phyloP scores from a whole-genome alignment of 2,888 invertebrate genomes.

The Globia sparganii region DNA sequence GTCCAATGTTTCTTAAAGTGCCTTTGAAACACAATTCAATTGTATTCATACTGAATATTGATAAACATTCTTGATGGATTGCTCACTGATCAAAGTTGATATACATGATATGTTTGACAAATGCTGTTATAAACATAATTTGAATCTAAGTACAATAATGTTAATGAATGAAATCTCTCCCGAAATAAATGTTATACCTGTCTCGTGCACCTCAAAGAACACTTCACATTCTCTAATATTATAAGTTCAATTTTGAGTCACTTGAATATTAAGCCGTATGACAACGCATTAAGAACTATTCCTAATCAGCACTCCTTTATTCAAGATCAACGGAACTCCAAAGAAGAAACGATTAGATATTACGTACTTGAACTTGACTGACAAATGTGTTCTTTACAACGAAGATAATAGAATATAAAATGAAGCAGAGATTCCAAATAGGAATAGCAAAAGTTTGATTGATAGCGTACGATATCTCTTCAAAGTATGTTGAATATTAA shows the following conservation, averaged over 20 bases:
- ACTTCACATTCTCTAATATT: slow-evolving; percentile 1
- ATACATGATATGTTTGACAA: slow-evolving; percentile 66
- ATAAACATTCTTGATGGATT: slow-evolving; percentile 62
- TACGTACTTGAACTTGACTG: slow-evolving; percentile 72
- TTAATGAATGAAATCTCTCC: slow-evolving; percentile 68
- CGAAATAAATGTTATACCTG: slow-evolving; percentile 55
- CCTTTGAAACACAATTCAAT: slow-evolving; percentile 28
- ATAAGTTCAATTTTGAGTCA: slow-evolving; percentile 12
- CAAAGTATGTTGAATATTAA: slow-evolving; percentile 83
- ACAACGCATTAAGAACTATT: slow-evolving; percentile 22
- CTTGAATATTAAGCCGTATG: slow-evolving; percentile 31
- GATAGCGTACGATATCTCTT: slow-evolving; percentile 82
- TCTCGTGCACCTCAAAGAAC: slow-evolving; percentile 24
- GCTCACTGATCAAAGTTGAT: slow-evolving; percentile 60
- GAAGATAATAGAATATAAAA: slow-evolving; percentile 66
- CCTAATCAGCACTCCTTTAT: slow-evolving; percentile 8
- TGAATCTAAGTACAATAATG: slow-evolving; percentile 67
- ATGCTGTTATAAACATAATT: slow-evolving; percentile 69
- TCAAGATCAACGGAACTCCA: slow-evolving; percentile 31
- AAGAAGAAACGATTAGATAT: slow-evolving; percentile 58
- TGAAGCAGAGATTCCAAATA: slow-evolving; percentile 51
- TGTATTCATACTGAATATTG: slow-evolving; percentile 43
- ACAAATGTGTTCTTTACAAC: slow-evolving; percentile 66
- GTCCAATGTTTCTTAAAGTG: slow-evolving; percentile 16
- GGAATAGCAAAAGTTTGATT: slow-evolving; percentile 79